Conservation (phyloP, 2,888 invertebrate genomes). For the Pimpla rufipes region DNA sequence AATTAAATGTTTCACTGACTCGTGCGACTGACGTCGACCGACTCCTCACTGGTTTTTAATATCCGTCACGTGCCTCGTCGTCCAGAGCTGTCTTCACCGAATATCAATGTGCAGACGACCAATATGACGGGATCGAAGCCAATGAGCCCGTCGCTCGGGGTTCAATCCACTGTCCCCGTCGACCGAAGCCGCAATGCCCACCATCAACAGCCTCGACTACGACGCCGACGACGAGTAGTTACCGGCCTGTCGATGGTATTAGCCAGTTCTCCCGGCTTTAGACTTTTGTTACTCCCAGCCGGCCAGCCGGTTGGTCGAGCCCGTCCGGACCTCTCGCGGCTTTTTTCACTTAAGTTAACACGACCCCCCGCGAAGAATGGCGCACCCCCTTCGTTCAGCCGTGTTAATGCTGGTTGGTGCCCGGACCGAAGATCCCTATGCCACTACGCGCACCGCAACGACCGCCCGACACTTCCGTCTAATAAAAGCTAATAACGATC, state of each 20-base stretch:
- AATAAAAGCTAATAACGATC: conserved; percentile 83
- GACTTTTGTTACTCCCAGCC: conserved; percentile 34
- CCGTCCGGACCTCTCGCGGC: conserved; percentile 78
- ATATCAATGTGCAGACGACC: not conserved
- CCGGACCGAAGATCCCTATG: conserved; percentile 32
- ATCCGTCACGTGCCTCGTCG: not conserved
- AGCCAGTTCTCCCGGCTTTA: conserved; percentile 36
- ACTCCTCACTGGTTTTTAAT: conserved; percentile 4
- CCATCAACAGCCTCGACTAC: conserved; percentile 22
- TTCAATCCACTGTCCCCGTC: conserved; percentile 65
- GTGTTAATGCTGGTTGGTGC: conserved; percentile 29
- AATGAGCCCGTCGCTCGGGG: conserved; percentile 14
- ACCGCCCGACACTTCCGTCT: conserved; percentile 77
- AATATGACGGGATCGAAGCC: conserved; percentile 11
- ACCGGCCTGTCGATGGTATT: conserved; percentile 42
- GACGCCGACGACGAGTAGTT: conserved; percentile 46
- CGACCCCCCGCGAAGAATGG: conserved; percentile 77
- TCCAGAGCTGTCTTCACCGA: not conserved
- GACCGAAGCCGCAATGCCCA: conserved; percentile 65
- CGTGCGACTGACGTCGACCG: not conserved
- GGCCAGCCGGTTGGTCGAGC: conserved; percentile 34
- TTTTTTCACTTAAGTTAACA: conserved; percentile 84
- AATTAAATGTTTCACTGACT: not conserved
- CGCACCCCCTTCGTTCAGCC: conserved; percentile 50
- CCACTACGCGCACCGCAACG: conserved; percentile 52